Conservation (phyloP, 2,888 invertebrate genomes). For the Octodonta nipae region DNA sequence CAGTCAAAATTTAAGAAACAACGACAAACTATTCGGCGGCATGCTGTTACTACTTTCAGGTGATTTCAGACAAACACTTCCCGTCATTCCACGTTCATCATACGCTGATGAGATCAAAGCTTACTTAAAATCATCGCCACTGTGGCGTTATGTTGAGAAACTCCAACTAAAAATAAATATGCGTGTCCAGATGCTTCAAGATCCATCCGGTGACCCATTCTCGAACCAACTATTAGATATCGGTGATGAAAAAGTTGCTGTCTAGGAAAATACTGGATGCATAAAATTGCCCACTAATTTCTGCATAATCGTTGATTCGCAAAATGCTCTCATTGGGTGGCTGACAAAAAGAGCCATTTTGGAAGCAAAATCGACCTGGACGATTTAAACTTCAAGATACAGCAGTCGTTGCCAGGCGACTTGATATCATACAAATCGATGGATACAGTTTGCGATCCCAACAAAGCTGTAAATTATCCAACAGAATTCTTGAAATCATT, state of each 20-base stretch:
- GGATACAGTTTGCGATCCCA: slow-evolving; percentile 10
- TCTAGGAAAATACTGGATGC: slow-evolving; percentile 6
- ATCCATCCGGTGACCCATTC: not conserved
- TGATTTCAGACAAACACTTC: slow-evolving; percentile 1
- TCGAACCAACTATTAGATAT: slow-evolving; percentile 1
- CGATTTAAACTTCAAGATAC: slow-evolving; percentile 4
- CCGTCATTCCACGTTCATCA: not conserved
- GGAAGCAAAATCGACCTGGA: slow-evolving; percentile 4
- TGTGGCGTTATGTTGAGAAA: not conserved
- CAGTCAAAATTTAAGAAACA: not conserved
- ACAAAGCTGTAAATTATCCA: slow-evolving; percentile 12
- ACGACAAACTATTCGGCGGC: slow-evolving; percentile 1
- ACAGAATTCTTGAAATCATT: slow-evolving; percentile 10
- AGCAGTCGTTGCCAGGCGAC: slow-evolving; percentile 3
- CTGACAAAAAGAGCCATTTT: slow-evolving; percentile 4
- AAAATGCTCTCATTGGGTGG: slow-evolving; percentile 5
- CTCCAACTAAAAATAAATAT: too few relatives aligned
- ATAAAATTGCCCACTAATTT: slow-evolving; percentile 6
- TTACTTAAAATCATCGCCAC: slow-evolving; percentile 3
- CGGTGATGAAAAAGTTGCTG: slow-evolving; percentile 2
- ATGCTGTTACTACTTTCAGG: not conserved
- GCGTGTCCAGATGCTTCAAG: not conserved
- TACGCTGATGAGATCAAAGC: not conserved
- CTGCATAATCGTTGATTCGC: slow-evolving; percentile 5
- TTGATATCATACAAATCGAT: slow-evolving; percentile 6